Percentiles rank a stretch among this genome's conserved stretches.
Evolutionary conservation across 2,888 invertebrate genomes (phyloP).

Genomic region (Idaea aversata): DNA sequence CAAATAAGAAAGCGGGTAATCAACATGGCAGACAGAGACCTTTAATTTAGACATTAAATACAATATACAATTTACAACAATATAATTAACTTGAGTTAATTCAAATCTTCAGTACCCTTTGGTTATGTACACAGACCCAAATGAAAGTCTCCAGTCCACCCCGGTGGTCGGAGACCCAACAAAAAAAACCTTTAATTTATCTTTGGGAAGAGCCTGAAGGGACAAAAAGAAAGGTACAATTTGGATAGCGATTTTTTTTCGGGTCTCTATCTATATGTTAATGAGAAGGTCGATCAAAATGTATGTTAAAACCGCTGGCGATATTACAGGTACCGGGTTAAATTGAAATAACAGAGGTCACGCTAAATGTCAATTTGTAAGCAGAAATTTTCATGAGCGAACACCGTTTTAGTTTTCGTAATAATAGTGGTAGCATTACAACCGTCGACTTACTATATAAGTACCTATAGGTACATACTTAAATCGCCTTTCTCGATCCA

Average conservation of each 20-base stretch:
- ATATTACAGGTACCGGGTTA: slow-evolving; percentile 45
- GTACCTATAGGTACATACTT: neutral
- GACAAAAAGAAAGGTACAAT: slow-evolving; percentile 53
- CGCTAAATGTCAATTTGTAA: slow-evolving; percentile 37
- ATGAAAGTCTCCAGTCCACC: slow-evolving; percentile 45
- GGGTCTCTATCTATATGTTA: slow-evolving; percentile 59
- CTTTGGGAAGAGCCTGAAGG: slow-evolving; percentile 45
- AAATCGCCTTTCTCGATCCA: neutral
- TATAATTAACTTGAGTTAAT: slow-evolving; percentile 44
- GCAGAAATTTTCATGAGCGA: slow-evolving; percentile 14
- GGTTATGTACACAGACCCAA: slow-evolving; percentile 45
- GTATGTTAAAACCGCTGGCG: slow-evolving; percentile 53
- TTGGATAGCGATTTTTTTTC: slow-evolving; percentile 54
- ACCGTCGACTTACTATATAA: neutral
- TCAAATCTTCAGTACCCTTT: slow-evolving; percentile 40
- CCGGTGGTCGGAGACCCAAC: slow-evolving; percentile 43
- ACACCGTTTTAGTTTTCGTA: neutral
- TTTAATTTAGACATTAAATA: slow-evolving; percentile 23
- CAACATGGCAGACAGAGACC: slow-evolving; percentile 6
- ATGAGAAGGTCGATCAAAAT: slow-evolving; percentile 58
- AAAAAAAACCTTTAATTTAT: slow-evolving; percentile 56
- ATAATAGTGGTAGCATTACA: neutral
- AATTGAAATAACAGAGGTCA: slow-evolving; percentile 53
- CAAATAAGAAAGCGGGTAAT: slow-evolving; percentile 6
- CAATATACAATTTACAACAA: slow-evolving; percentile 37